Evolutionary conservation across 2,888 invertebrate genomes (phyloP).

Genomic region (Oeneis ivallda): DNA sequence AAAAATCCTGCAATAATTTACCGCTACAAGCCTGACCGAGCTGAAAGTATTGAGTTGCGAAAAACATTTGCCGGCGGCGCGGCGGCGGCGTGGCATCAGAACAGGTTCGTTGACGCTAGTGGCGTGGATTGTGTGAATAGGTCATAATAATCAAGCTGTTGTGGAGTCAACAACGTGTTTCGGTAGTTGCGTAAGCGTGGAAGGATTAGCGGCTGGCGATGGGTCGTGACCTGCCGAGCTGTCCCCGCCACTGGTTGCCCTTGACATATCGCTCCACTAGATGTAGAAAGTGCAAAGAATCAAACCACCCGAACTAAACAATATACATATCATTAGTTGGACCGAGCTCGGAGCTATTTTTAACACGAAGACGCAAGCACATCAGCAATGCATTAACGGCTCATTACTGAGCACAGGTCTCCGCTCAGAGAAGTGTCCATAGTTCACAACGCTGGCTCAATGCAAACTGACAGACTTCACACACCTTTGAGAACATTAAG

Average conservation of each 20-base stretch:
- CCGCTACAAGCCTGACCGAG: conserved; percentile 59
- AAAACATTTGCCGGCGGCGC: conserved; percentile 35
- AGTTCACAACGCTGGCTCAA: too few relatives aligned
- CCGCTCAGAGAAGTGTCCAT: too few relatives aligned
- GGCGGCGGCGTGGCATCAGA: conserved; percentile 27
- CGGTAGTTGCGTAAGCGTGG: conserved; percentile 51
- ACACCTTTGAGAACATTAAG: too few relatives aligned
- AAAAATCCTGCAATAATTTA: conserved; percentile 59
- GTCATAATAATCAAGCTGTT: conserved; percentile 32
- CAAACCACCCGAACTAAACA: conserved; percentile 26
- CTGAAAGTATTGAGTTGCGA: conserved; percentile 51
- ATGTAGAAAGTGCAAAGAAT: conserved; percentile 66
- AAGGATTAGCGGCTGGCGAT: conserved; percentile 49
- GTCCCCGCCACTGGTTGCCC: conserved; percentile 58
- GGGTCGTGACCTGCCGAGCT: conserved; percentile 55
- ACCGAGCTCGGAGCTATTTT: conserved; percentile 32
- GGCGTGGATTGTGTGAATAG: conserved; percentile 31
- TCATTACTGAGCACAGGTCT: too few relatives aligned
- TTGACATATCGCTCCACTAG: conserved; percentile 68
- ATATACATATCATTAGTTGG: conserved; percentile 41
- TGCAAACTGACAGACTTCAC: too few relatives aligned
- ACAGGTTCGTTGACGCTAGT: conserved; percentile 36
- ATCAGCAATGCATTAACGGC: too few relatives aligned
- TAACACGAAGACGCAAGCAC: neutral
- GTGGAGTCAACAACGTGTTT: conserved; percentile 41